Evolutionary conservation across 37 sponge, comb jelly and placozoan species (phyloP), one percentile per base, ranked within the genome.

Genomic region (Tethya wilhelma): DNA sequence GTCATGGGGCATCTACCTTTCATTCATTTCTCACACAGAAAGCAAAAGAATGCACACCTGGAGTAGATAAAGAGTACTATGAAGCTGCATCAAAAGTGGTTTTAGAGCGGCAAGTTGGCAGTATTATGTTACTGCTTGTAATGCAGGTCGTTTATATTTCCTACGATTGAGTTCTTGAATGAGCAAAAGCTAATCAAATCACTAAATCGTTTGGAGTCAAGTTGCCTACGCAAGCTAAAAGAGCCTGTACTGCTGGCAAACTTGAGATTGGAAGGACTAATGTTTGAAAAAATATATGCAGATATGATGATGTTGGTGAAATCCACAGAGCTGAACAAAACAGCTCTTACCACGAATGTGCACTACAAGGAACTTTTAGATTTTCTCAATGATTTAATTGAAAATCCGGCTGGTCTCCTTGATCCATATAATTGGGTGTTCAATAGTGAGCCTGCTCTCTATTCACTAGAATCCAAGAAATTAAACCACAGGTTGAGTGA

Each of bases 41-140:
- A 38, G 40, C 7, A 41, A 25, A 2, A 42, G n/a, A 69, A 22
- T 39, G 42, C 11, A 11, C n/a, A n/a, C n/a, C 2, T 38, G 30
- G 2, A 44, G 65, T 44, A 4, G 19, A 58, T 2, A 1, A 12
- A 37, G 58, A 56, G 30, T 84, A 84, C 68, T 84, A 74, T 29
- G 3, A 49, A 1, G 0, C 2, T 1, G 44, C 64, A 33, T 8
- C 3, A 1, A 64, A 65, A 34, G 68, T 84, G 1, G 1, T 5
- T 6, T 44, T 84, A 4, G 84, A 64, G 1, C 31, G 84, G 2
- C 84, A 84, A 75, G 76, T 84, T 2, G 84, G 84, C 0, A 84
- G 69, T 84, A 84, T 46, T 74, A 57, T 34, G 84, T 84, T 4
- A 37, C 84, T 12, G 75, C 84, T n/a, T 8, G 12, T 7, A 84